Percentiles rank a stretch among this genome's conserved stretches.
Evolutionary conservation across 2,888 invertebrate genomes (phyloP).

Genomic region (Amiota communis): DNA sequence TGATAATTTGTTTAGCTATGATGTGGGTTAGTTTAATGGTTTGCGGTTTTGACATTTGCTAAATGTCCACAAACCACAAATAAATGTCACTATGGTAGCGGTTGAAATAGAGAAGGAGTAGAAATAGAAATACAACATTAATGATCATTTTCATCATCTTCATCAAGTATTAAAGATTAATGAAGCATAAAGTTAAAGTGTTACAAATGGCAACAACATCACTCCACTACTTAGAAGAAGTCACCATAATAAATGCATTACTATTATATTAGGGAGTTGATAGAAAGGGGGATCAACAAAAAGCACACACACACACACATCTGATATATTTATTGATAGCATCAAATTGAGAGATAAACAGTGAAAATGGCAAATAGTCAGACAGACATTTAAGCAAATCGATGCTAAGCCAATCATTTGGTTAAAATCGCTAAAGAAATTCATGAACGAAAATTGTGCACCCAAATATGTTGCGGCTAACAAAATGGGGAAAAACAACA

Average conservation of each 20-base stretch:
- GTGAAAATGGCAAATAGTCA: not conserved
- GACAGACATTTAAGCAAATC: slow-evolving; percentile 30
- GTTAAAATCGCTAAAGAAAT: slow-evolving; percentile 17
- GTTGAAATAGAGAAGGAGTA: not conserved
- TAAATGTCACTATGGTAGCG: not conserved
- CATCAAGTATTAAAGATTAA: too few species aligned
- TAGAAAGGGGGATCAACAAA: too few species aligned
- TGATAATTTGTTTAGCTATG: not conserved
- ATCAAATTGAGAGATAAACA: slow-evolving; percentile 4
- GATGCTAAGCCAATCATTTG: slow-evolving; percentile 31
- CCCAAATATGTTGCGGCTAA: slow-evolving; percentile 37
- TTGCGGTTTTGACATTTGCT: slow-evolving; percentile 15
- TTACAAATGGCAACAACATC: too few species aligned
- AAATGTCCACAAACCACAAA: slow-evolving; percentile 5
- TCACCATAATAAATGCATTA: slow-evolving; percentile 6
- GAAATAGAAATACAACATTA: not conserved
- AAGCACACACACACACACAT: too few species aligned
- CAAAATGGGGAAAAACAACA: slow-evolving; percentile 4
- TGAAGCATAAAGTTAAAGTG: too few species aligned
- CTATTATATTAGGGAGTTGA: not conserved
- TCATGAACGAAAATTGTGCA: slow-evolving; percentile 2
- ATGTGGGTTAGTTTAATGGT: not conserved
- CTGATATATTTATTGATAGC: too few species aligned
- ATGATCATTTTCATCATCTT: too few species aligned
- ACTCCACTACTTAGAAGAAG: not conserved